phyloP scores from a whole-genome alignment of 2,797 vertebrate genomes.

The Potorous gilbertii region DNA sequence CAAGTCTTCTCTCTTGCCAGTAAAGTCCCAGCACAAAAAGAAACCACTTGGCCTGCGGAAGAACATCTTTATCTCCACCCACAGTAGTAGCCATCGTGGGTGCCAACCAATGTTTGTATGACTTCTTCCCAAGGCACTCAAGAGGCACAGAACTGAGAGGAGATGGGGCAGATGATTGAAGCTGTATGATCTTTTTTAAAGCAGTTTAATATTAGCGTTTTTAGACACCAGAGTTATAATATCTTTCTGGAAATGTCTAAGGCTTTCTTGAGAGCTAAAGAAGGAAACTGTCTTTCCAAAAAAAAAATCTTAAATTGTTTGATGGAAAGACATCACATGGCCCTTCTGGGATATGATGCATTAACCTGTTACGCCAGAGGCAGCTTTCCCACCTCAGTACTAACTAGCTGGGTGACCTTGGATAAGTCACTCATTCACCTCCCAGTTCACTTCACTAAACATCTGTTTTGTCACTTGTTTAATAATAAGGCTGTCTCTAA shows the following conservation, averaged over 20 bases:
- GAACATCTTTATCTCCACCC: neutral
- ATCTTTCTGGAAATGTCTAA: neutral
- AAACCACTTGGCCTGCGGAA: neutral
- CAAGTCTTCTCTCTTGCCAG: neutral
- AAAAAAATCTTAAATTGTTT: neutral
- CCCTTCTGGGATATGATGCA: neutral
- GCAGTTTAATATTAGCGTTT: neutral
- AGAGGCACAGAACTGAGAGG: neutral
- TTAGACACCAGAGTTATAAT: neutral
- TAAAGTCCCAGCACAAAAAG: neutral
- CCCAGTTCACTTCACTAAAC: neutral
- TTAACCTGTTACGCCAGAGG: neutral
- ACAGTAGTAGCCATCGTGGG: neutral
- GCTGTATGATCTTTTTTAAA: neutral
- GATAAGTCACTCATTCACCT: neutral
- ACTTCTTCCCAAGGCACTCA: neutral
- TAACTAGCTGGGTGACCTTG: neutral
- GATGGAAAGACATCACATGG: neutral
- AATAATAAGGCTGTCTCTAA: neutral
- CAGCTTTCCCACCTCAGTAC: neutral
- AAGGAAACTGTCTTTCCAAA: neutral
- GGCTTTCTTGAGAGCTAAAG: neutral
- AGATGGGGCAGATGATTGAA: neutral
- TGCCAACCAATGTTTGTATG: neutral
- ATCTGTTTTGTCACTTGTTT: neutral